Conservation (phyloP, 1,140 invertebrate genomes). For the Drosophila bifasciata region DNA sequence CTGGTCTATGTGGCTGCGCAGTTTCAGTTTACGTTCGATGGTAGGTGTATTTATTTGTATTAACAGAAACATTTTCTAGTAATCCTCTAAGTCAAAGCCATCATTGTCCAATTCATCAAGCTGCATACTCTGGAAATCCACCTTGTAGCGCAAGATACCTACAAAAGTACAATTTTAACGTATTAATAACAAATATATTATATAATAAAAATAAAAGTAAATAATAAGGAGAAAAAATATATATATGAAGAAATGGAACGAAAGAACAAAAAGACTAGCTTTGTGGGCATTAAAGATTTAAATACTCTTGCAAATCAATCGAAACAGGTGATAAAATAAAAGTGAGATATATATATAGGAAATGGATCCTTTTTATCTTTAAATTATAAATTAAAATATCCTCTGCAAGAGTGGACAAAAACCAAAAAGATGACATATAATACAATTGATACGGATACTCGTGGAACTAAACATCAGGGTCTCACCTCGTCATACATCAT, state of each 20-base stretch:
- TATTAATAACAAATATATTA: conserved; percentile 9
- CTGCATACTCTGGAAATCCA: conserved; percentile 99
- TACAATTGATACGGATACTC: not conserved
- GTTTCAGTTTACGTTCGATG: conserved; percentile 56
- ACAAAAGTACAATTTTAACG: conserved; percentile 3
- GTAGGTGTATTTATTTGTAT: conserved; percentile 40
- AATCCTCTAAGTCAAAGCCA: conserved; percentile 96
- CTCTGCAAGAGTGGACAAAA: not conserved
- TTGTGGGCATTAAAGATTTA: not conserved
- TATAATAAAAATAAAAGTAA: not conserved
- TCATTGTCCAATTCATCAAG: conserved; percentile 93
- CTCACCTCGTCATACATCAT: conserved; percentile 22
- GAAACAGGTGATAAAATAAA: too few species aligned
- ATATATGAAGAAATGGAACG: conserved; percentile 3
- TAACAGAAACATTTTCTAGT: conserved; percentile 87
- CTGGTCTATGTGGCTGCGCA: conserved; percentile 57
- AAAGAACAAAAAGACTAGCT: not conserved
- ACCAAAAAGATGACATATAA: not conserved
- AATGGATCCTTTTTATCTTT: too few species aligned
- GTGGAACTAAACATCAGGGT: conserved; percentile 2
- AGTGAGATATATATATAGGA: too few species aligned
- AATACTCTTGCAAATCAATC: too few species aligned
- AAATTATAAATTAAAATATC: not conserved
- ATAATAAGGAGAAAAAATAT: not conserved
- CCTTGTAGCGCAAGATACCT: conserved; percentile 97